Conservation (phyloP, 2,797 vertebrate genomes). For the Rhynchotus rufescens region DNA sequence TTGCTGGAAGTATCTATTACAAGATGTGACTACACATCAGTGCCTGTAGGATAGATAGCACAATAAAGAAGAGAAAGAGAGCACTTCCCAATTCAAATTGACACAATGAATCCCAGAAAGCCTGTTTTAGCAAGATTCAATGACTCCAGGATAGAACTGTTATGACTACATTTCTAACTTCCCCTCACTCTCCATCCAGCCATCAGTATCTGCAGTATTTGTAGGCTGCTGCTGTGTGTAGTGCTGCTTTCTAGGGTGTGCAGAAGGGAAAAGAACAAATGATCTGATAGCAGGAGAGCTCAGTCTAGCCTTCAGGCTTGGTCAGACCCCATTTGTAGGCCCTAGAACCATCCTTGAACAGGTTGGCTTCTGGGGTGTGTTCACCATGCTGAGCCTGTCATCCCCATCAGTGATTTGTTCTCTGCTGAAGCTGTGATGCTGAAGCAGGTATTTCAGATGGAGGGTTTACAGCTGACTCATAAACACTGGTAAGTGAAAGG, state of each 20-base stretch:
- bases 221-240: background rate
- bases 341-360: background rate
- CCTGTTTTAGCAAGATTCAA: slow-evolving; percentile 16
- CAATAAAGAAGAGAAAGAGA: slow-evolving; percentile 31
- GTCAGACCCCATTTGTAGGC: background rate
- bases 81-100: background rate
- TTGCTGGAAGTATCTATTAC: background rate
- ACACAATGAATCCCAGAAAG: background rate
- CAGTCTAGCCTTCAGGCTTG: background rate
- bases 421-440: background rate
- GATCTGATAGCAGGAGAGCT: background rate
- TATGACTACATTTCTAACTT: background rate
- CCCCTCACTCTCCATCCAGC: background rate
- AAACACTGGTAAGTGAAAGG: background rate
- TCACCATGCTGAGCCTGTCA: background rate
- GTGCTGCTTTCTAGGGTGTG: no score
- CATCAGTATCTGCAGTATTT: background rate
- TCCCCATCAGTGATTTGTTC: background rate
- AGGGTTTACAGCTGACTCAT: background rate
- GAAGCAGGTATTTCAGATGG: background rate
- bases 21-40: background rate
- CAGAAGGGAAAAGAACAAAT: background rate
- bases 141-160: background rate
- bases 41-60: background rate
- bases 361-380: background rate